Conservation (phyloP, 2,113 vertebrate genomes). For the Grammomys dolichurus region DNA sequence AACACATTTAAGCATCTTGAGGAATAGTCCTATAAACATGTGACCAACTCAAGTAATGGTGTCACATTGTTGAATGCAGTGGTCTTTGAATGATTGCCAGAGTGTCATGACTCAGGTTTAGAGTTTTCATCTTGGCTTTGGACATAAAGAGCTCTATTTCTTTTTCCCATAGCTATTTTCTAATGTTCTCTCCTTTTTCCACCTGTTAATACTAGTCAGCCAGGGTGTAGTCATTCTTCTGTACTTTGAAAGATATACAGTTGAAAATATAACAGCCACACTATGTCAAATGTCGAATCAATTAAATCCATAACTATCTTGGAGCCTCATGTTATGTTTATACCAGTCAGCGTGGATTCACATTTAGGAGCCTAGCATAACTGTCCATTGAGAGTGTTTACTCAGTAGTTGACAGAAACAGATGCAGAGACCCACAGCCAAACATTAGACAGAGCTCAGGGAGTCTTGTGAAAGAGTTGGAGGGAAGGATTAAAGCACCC, state of each 20-base stretch:
- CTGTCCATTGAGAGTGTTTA: too few species aligned
- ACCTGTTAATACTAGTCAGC: not conserved
- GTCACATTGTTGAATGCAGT: not conserved
- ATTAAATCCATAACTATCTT: not conserved
- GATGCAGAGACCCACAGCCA: too few species aligned
- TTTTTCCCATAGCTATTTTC: not conserved
- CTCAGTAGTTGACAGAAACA: too few species aligned
- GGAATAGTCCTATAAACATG: not conserved
- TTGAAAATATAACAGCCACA: not conserved
- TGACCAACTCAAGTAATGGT: not conserved
- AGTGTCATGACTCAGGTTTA: not conserved
- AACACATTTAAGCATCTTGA: not conserved
- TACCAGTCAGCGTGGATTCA: too few species aligned
- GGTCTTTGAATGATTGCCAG: not conserved
- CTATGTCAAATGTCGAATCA: constrained; percentile 36
- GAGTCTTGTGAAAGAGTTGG: too few species aligned
- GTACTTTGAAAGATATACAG: not conserved
- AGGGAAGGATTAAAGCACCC: too few species aligned
- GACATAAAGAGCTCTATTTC: not conserved
- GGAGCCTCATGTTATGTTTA: too few species aligned
- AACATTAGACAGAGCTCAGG: too few species aligned
- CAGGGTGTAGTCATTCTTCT: not conserved
- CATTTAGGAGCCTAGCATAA: too few species aligned
- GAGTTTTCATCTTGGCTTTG: not conserved
- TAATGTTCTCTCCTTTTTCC: not conserved